These are phyloP conservation scores for Anoura caudifer DNA, from an alignment of 2,113 vertebrate species.

Conservation along the genomic window DNA sequence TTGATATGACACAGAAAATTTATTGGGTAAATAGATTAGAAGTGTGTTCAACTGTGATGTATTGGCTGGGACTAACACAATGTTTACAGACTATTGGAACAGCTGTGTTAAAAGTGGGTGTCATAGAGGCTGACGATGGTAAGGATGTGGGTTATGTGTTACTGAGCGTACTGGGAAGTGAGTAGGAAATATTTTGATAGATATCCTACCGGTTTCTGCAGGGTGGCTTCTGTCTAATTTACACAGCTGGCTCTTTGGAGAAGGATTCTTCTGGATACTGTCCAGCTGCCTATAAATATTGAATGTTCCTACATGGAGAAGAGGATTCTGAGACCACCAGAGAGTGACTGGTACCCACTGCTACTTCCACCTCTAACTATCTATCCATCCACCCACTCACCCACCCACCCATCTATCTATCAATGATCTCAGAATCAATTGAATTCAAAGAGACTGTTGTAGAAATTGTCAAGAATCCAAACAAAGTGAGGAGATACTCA, in stretches of 20 bases:
- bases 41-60: background rate
- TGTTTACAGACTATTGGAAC: background rate
- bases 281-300: background rate
- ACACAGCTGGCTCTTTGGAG: background rate
- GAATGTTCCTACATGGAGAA: background rate
- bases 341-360: background rate
- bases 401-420: background rate
- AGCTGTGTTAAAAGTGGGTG: background rate
- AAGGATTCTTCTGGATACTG: background rate
- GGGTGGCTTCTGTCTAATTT: constrained; percentile 42
- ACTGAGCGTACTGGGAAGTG: background rate
- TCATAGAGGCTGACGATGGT: background rate
- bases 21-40: constrained; percentile 11
- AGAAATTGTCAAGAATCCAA: constrained; percentile 33
- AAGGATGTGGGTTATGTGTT: background rate
- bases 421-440: constrained; percentile 10
- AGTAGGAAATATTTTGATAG: background rate
- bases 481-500: background rate
- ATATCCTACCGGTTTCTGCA: background rate
- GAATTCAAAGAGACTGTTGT: constrained; percentile 1
- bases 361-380: background rate
- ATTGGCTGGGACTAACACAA: background rate
- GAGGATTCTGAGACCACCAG: background rate
- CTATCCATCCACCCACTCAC: background rate
- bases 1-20: background rate